Percentiles rank a stretch among this genome's conserved stretches.
phyloP scores from a whole-genome alignment of 1,140 invertebrate genomes.

The Acromyrmex echinatior region DNA sequence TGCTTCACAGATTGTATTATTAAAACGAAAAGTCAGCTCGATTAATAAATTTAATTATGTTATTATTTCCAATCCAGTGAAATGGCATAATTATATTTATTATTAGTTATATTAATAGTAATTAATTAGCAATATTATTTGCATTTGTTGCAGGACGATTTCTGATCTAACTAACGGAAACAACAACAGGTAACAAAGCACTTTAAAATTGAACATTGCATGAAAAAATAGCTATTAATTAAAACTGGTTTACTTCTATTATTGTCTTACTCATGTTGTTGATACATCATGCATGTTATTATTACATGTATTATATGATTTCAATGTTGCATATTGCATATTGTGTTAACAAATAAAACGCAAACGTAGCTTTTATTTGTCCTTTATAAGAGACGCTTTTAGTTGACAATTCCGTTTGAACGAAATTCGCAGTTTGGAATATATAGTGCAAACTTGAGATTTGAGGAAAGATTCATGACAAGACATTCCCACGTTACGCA shows the following conservation, averaged over 20 bases:
- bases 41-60: slow-evolving; percentile 47
- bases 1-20: slow-evolving; percentile 22
- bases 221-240: background rate
- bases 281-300: background rate
- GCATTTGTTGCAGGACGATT: slow-evolving; percentile 79
- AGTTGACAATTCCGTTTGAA: background rate
- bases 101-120: slow-evolving; percentile 19
- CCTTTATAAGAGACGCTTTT: background rate
- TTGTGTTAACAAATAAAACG: background rate
- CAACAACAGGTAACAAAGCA: slow-evolving; percentile 73
- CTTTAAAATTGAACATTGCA: background rate
- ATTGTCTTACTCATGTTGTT: background rate
- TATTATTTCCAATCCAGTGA: slow-evolving; percentile 49
- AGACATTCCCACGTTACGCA: background rate
- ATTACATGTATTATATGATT: background rate
- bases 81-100: slow-evolving; percentile 29
- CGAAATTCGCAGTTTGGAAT: background rate
- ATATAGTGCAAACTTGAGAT: background rate
- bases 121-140: slow-evolving; percentile 37
- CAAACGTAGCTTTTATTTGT: background rate
- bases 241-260: background rate
- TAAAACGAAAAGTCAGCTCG: slow-evolving; percentile 44
- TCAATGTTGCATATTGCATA: background rate
- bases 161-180: slow-evolving; percentile 74
- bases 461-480: slow-evolving; percentile 12